phyloP scores from a whole-genome alignment of 2,888 invertebrate genomes.

The Pimpla rufipes region DNA sequence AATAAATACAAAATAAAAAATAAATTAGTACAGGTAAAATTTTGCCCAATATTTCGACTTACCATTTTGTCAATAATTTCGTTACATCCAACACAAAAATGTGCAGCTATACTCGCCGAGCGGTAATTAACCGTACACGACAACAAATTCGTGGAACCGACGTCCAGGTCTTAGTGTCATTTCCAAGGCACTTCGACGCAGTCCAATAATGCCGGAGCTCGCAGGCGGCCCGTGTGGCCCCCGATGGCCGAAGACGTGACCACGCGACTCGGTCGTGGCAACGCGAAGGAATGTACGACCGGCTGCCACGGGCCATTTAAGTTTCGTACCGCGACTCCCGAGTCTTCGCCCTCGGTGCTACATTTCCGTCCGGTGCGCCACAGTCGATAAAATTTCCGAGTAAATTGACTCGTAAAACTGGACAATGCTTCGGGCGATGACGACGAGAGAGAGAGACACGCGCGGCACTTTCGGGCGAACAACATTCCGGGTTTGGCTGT shows the following conservation, averaged over 20 bases:
- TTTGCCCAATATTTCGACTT: no score
- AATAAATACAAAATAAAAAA: no score
- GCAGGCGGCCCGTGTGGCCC: neutral
- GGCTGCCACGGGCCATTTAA: slow-evolving; percentile 63
- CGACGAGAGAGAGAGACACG: slow-evolving; percentile 20
- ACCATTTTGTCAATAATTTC: no score
- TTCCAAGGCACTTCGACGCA: neutral
- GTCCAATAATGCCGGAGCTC: neutral
- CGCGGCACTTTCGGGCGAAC: neutral
- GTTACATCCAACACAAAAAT: no score
- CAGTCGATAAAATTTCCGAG: slow-evolving; percentile 44
- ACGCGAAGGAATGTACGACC: slow-evolving; percentile 69
- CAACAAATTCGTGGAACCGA: neutral
- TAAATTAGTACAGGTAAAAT: no score
- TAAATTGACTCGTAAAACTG: slow-evolving; percentile 60
- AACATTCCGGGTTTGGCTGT: neutral
- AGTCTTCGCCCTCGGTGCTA: slow-evolving; percentile 51
- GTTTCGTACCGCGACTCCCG: slow-evolving; percentile 49
- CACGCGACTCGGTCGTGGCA: slow-evolving; percentile 55
- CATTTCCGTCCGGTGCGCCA: slow-evolving; percentile 54
- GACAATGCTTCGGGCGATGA: slow-evolving; percentile 33
- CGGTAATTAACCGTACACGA: neutral
- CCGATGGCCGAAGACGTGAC: slow-evolving; percentile 58
- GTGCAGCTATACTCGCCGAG: neutral
- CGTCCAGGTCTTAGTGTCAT: slow-evolving; percentile 13